These are phyloP conservation scores for Setipinna tenuifilis DNA, from an alignment of 2,797 vertebrate genomes.

Conservation along the genomic window DNA sequence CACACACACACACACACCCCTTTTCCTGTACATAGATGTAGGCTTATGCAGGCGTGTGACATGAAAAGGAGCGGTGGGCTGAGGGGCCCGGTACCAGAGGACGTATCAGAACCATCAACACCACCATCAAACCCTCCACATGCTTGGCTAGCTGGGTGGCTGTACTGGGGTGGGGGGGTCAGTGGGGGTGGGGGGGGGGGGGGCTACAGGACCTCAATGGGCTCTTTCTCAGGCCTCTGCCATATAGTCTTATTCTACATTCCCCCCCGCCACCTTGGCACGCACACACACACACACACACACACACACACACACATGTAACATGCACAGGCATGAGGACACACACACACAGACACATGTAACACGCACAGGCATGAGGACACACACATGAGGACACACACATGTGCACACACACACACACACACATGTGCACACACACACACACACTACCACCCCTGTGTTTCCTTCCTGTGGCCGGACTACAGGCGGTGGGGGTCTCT, in stretches of 20 bases:
- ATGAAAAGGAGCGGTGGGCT: neutral
- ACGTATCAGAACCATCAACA: neutral
- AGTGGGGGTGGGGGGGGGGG: neutral
- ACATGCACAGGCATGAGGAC: no score
- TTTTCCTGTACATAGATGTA: neutral
- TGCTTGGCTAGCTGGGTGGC: neutral
- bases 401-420: neutral
- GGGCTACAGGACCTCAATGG: neutral
- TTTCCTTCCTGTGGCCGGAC: constrained; percentile 65
- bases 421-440: neutral
- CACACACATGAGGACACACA: no score
- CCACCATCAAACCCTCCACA: neutral
- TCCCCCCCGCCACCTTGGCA: neutral
- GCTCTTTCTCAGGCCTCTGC: constrained; percentile 5
- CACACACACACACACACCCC: no score
- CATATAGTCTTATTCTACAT: neutral
- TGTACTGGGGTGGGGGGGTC: neutral
- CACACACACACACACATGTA: neutral
- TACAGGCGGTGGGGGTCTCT: neutral
- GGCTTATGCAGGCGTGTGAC: neutral
- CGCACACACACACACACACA: neutral
- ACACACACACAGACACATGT: no score
- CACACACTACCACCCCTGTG: constrained; percentile 37
- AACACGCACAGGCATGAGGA: no score
- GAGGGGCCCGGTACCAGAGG: constrained; percentile 4